Evolutionary conservation across 2,888 invertebrate genomes (phyloP), one percentile per base, ranked within the genome.

Genomic region (Margaritifera margaritifera): DNA sequence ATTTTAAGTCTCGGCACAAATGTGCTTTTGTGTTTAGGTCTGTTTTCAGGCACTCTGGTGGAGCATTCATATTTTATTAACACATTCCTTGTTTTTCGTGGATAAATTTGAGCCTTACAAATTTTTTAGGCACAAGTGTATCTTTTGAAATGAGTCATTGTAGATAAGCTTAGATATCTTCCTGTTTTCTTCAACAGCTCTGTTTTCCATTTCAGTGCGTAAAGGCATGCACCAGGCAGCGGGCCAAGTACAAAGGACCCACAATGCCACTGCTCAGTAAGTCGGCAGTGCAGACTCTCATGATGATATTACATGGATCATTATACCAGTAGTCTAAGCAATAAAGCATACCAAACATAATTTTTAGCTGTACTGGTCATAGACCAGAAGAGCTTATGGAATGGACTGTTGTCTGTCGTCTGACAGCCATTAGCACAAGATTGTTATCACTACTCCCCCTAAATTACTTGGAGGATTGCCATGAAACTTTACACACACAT

Each of bases 241-340:
- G 64, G 72, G 31, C 64, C 71, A 61, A 58, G 63, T 79, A 58
- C 75, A 74, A 20, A 69, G 79, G 61, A 77, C 68, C 64, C 76
- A 78, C 58, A 79, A 72, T 72, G 81, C 76, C 15, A 75, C 79
- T 22, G 81, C 81, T 20, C 81, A 81, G 81, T 81, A 77, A 79
- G 81, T 81, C 27, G 18, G 18, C n/a, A 42, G 25, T 11, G 22
- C 22, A 11, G 22, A 51, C 3, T 11, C 15, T 42, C 42, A 42
- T 42, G 42, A 42, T 42, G 11, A 42, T 42, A 42, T 42, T 42
- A 15, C 42, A 31, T 31, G 31, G 6, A 31, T 5, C 31, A 31
- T 31, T 31, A 6, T 31, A 6, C 31, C 6, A 31, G 31, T 31
- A 31, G 31, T 31, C 8, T 8, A n/a, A n/a, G n/a, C n/a, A n/a